Evolutionary conservation across 2,113 vertebrate species (phyloP).

Genomic region (Atractosteus spatula): DNA sequence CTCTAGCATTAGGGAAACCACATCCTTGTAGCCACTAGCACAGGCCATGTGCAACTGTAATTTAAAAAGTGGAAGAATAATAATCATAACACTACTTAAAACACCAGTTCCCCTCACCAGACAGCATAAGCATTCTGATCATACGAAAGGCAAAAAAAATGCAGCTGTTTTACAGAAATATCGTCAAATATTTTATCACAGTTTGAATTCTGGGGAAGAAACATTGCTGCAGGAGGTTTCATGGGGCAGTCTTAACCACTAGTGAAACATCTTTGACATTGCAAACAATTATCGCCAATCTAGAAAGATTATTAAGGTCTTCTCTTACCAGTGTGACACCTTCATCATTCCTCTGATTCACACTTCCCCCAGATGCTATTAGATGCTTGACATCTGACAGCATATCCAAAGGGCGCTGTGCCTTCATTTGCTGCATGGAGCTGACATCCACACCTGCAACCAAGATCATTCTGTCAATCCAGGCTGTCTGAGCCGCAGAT

Average conservation of each 20-base stretch:
- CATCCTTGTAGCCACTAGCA: conserved; percentile 85
- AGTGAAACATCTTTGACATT: background rate
- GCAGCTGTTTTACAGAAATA: no score
- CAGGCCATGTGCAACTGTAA: conserved; percentile 85
- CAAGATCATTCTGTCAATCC: conserved; percentile 20
- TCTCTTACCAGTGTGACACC: conserved; percentile 85
- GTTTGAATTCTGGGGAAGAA: no score
- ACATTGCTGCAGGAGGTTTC: background rate
- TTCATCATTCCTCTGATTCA: conserved; percentile 81
- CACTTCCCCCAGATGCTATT: conserved; percentile 64
- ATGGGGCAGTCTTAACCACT: background rate
- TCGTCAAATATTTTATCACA: no score
- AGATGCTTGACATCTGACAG: conserved; percentile 81
- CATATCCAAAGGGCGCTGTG: conserved; percentile 78
- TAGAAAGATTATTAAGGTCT: background rate
- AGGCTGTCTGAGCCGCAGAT: background rate
- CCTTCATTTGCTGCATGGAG: conserved; percentile 77
- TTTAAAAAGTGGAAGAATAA: conserved; percentile 1
- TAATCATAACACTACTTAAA: background rate
- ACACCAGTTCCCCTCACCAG: no score
- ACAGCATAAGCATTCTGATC: no score
- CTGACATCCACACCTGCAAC: conserved; percentile 77
- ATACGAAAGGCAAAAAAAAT: no score
- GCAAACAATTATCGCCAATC: background rate
- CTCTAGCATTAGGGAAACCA: conserved; percentile 74